These are phyloP conservation scores for Astropecten irregularis DNA, from an alignment of 53 echinoderm and acorn worm genomes.

Conservation along the genomic window DNA sequence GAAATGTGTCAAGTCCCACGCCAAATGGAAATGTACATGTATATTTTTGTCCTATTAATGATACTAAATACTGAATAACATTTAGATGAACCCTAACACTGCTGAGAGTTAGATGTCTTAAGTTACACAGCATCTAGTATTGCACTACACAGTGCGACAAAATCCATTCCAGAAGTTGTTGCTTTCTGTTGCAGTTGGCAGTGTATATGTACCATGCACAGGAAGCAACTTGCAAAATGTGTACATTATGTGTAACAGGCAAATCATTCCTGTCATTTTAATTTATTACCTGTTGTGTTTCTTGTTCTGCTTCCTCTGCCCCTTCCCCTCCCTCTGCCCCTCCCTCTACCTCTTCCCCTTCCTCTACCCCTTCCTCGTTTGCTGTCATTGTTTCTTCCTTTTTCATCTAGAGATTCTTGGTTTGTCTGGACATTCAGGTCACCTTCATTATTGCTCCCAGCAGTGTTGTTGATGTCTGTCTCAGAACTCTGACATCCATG, in stretches of 20 bases:
- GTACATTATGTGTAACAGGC: not conserved
- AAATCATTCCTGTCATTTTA: not conserved
- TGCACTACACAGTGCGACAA: not conserved
- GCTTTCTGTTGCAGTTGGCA: not conserved
- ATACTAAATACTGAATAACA: too few species aligned
- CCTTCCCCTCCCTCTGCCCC: not conserved
- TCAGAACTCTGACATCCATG: too few species aligned
- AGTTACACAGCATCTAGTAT: too few species aligned
- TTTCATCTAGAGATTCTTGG: conserved; percentile 4
- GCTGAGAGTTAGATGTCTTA: too few species aligned
- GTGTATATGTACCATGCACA: not conserved
- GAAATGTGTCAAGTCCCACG: too few species aligned
- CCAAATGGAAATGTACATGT: too few species aligned
- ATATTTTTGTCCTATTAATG: too few species aligned
- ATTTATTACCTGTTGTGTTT: not conserved
- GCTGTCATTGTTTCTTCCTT: conserved; percentile 20
- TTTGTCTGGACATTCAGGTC: conserved; percentile 45
- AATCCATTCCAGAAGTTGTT: not conserved
- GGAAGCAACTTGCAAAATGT: not conserved
- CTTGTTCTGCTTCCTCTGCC: not conserved
- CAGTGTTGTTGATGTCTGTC: too few species aligned
- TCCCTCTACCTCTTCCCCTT: not conserved
- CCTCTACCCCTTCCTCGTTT: conserved; percentile 18
- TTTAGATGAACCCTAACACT: too few species aligned
- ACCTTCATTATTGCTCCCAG: too few species aligned